A percentile compares a stretch with the other conserved stretches of the same genome.
These are phyloP conservation scores for Hydrolagus affinis DNA, from an alignment of 2,113 vertebrate species.

Conservation along the genomic window DNA sequence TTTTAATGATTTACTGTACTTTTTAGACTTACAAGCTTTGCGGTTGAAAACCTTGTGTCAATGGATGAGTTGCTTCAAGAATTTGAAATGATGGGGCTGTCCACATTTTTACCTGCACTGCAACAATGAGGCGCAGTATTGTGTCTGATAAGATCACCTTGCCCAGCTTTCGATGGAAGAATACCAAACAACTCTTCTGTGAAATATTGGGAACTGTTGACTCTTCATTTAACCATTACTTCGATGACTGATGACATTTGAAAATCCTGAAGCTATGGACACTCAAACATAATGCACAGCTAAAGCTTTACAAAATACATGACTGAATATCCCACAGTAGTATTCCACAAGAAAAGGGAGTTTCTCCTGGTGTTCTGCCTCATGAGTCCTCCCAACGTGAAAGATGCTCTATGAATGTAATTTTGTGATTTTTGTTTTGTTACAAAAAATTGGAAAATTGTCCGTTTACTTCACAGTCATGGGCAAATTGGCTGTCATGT, in stretches of 20 bases:
- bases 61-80: constrained; percentile 3
- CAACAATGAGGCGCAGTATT: no score
- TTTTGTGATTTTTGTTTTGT: no score
- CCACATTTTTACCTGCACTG: background rate
- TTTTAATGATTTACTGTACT: background rate
- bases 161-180: background rate
- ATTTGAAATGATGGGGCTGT: constrained; percentile 20
- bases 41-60: background rate
- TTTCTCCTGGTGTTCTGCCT: no score
- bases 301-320: background rate
- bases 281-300: background rate
- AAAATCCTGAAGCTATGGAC: background rate
- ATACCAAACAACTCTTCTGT: background rate
- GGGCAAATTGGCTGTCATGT: no score
- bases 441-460: no score
- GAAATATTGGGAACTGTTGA: background rate
- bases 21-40: constrained; percentile 27
- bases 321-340: no score
- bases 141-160: background rate
- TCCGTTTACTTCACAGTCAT: no score
- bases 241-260: background rate
- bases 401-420: no score
- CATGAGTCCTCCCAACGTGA: no score
- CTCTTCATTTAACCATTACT: background rate
- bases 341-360: no score